These are phyloP conservation scores for Spialia ferax DNA, from an alignment of 2,888 invertebrate genomes.

Conservation along the genomic window DNA sequence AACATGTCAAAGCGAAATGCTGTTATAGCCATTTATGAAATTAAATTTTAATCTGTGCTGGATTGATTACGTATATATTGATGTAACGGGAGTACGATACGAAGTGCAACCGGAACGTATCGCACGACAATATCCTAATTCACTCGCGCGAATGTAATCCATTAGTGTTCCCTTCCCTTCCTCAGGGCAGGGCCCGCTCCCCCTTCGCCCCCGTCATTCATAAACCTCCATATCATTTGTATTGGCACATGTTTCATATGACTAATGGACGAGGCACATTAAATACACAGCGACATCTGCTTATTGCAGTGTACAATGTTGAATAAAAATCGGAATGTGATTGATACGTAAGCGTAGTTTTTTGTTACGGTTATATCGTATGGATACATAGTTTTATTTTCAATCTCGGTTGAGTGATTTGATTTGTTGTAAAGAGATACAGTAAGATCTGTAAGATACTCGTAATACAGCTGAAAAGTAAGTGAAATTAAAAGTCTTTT, in stretches of 20 bases:
- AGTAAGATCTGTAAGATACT: too few species aligned
- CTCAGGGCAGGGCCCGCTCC: constrained; percentile 50
- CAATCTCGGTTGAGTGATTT: not conserved
- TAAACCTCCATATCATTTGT: constrained; percentile 86
- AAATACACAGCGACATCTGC: constrained; percentile 72
- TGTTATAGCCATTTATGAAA: constrained; percentile 32
- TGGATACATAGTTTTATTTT: constrained; percentile 1
- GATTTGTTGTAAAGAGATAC: not conserved
- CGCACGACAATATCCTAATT: constrained; percentile 86
- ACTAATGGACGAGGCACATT: constrained; percentile 81
- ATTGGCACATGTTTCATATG: constrained; percentile 86
- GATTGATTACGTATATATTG: constrained; percentile 34
- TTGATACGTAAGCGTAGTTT: constrained; percentile 42
- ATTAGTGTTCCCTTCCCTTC: constrained; percentile 74
- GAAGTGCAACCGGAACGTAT: constrained; percentile 84
- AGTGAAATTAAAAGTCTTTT: not conserved
- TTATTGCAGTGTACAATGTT: constrained; percentile 63
- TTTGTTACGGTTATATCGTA: constrained; percentile 4
- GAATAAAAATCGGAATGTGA: constrained; percentile 48
- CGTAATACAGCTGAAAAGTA: not conserved
- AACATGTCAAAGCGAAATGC: constrained; percentile 3
- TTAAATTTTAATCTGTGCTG: constrained; percentile 49
- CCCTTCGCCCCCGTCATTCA: constrained; percentile 75
- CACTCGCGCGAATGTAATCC: constrained; percentile 86
- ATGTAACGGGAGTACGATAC: constrained; percentile 52